Percentiles rank a stretch among this genome's conserved stretches.
Evolutionary conservation across 2,797 vertebrate species (phyloP).

Genomic region (Leucoraja ocellata): DNA sequence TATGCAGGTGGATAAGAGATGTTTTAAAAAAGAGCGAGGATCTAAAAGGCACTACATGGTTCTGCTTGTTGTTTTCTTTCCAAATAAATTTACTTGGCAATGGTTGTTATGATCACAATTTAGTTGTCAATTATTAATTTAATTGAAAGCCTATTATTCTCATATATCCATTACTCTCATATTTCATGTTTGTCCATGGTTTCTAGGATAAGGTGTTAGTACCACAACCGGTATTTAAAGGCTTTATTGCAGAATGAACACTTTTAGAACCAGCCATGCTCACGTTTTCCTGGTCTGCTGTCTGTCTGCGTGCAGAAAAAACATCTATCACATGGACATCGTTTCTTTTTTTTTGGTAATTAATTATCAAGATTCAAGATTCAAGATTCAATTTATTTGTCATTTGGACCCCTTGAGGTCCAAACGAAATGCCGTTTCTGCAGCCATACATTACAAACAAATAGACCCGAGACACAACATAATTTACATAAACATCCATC

Average conservation of each 20-base stretch:
- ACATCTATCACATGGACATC: no score
- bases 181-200: neutral
- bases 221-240: neutral
- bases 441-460: no score
- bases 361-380: no score
- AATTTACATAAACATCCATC: no score
- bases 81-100: neutral
- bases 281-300: neutral
- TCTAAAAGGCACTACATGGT: neutral
- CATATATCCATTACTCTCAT: neutral
- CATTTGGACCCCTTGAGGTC: no score
- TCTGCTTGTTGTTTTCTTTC: neutral
- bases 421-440: no score
- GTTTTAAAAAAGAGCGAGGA: neutral
- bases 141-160: neutral
- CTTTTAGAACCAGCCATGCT: neutral
- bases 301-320: neutral
- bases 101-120: conserved; percentile 6
- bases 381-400: no score
- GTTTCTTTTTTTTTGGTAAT: no score
- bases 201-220: neutral
- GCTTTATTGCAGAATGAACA: neutral
- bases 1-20: neutral
- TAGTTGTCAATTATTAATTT: conserved; percentile 3
- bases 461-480: no score